Evolutionary conservation across 2,113 vertebrate species (phyloP).

Genomic region (Callocephalon fimbriatum): DNA sequence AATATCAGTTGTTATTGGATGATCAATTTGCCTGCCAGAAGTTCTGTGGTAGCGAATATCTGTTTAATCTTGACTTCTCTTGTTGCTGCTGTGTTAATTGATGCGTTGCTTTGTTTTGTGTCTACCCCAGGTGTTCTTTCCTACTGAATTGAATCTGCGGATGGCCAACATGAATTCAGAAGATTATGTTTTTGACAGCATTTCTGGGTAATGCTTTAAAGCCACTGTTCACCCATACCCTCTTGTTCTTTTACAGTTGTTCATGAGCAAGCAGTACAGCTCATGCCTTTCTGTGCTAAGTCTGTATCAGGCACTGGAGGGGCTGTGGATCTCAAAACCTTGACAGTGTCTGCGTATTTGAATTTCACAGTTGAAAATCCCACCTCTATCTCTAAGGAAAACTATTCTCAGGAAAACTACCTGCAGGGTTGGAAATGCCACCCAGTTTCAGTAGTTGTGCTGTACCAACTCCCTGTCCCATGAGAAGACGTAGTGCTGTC

Average conservation of each 20-base stretch:
- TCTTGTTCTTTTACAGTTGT: background rate
- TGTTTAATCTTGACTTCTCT: constrained; percentile 20
- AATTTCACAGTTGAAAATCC: background rate
- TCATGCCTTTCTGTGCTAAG: fast-evolving
- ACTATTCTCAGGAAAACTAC: background rate
- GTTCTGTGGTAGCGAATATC: background rate
- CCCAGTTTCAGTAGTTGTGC: background rate
- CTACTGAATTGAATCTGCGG: constrained; percentile 92
- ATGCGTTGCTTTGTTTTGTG: constrained; percentile 53
- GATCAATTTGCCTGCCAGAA: background rate
- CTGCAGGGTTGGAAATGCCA: background rate
- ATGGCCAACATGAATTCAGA: constrained; percentile 92
- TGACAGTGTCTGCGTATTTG: background rate
- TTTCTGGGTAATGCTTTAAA: constrained; percentile 77
- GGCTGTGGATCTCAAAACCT: background rate
- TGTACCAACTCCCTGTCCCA: background rate
- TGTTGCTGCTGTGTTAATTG: constrained; percentile 45
- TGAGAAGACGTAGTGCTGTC: background rate
- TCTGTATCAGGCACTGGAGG: background rate
- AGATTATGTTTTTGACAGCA: constrained; percentile 88
- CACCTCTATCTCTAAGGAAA: background rate
- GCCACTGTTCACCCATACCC: background rate
- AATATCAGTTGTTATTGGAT: background rate
- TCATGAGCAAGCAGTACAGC: background rate
- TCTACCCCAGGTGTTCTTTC: constrained; percentile 89